These are phyloP conservation scores for Psilanteris sp. DNA, from an alignment of 1,140 invertebrate genomes.

Conservation along the genomic window DNA sequence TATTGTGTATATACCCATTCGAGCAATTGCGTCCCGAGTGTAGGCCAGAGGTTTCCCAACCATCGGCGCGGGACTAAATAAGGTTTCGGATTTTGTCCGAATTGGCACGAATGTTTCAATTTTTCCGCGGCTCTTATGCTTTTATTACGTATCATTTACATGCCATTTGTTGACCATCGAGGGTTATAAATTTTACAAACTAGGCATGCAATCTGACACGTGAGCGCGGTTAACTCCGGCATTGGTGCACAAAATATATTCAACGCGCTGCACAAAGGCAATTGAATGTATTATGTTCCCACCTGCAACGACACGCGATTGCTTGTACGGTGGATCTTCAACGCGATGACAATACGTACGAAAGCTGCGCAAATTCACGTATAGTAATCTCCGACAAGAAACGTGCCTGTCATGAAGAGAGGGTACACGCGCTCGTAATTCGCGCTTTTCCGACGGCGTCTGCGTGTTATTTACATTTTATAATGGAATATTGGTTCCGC, in stretches of 20 bases:
- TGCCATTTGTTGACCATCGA: too few relatives aligned
- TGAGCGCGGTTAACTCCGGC: slow-evolving; percentile 5
- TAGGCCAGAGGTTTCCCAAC: too few relatives aligned
- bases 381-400: slow-evolving; percentile 39
- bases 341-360: slow-evolving; percentile 44
- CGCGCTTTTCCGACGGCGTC: slow-evolving; percentile 9
- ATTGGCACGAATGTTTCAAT: too few relatives aligned
- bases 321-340: slow-evolving; percentile 46
- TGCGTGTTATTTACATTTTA: slow-evolving; percentile 10
- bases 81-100: too few relatives aligned
- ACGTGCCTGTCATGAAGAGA: slow-evolving; percentile 43
- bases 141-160: too few relatives aligned
- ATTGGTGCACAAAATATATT: slow-evolving; percentile 12
- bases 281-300: slow-evolving; percentile 37
- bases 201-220: neutral
- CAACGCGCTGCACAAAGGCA: slow-evolving; percentile 29
- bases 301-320: slow-evolving; percentile 36
- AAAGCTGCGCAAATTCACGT: slow-evolving; percentile 39
- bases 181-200: slow-evolving; percentile 3
- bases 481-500: slow-evolving; percentile 17
- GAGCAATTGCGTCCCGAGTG: too few relatives aligned
- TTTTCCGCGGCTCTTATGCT: too few relatives aligned
- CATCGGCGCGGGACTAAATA: too few relatives aligned
- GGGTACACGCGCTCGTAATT: slow-evolving; percentile 9
- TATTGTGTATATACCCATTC: too few relatives aligned